Conservation (phyloP, 2,113 vertebrate genomes). For the Philantomba maxwellii region DNA sequence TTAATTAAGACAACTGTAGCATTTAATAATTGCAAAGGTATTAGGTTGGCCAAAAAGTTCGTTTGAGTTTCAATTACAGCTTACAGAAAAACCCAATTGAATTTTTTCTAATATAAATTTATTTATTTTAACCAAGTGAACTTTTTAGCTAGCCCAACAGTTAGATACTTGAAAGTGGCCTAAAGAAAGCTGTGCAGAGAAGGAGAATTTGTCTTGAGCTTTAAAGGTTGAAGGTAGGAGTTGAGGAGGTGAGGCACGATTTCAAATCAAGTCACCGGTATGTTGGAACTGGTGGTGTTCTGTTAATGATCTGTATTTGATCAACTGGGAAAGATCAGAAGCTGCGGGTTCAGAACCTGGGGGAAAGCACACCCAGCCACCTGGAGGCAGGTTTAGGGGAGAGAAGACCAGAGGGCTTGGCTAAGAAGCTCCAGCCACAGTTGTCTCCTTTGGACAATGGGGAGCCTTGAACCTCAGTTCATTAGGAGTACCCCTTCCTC, state of each 20-base stretch:
- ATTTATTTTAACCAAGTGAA: not conserved
- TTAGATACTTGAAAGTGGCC: not conserved
- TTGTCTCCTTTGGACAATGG: not conserved
- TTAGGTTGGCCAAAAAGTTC: not conserved
- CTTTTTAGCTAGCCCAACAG: not conserved
- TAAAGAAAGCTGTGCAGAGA: not conserved
- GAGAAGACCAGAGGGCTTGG: not conserved
- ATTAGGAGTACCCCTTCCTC: accelerated
- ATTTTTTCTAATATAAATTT: not conserved
- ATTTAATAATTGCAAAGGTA: not conserved
- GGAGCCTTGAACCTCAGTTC: not conserved
- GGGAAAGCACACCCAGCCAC: not conserved
- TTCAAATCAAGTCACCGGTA: not conserved
- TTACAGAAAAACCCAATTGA: not conserved
- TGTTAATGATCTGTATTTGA: not conserved
- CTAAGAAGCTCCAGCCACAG: not conserved
- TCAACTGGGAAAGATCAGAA: not conserved
- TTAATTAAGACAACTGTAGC: not conserved
- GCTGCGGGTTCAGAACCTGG: not conserved
- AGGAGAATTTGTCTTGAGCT: not conserved
- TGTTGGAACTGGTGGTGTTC: not conserved
- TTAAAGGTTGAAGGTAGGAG: no score
- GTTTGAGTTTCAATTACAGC: not conserved
- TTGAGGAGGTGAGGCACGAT: accelerated
- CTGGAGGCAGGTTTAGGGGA: not conserved